These are phyloP conservation scores for Caenorhabditis japonica DNA, from an alignment of 2,888 invertebrate genomes.

Conservation along the genomic window DNA sequence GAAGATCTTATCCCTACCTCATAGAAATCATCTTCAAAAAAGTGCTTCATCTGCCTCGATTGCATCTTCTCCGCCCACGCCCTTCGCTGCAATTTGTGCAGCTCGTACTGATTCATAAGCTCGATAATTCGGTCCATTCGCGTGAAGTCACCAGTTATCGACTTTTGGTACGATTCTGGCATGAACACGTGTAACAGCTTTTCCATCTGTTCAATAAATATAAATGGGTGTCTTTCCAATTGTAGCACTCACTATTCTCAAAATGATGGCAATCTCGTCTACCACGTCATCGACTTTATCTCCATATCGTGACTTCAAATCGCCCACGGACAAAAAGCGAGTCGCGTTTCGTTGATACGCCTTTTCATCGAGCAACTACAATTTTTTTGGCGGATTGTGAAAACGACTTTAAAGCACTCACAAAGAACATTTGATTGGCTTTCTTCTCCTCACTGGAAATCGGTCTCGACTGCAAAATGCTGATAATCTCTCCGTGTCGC, in stretches of 20 bases:
- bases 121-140: conserved; percentile 73
- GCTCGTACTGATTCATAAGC: conserved; percentile 70
- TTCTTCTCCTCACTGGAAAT: conserved; percentile 56
- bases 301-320: conserved; percentile 71
- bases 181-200: conserved; percentile 67
- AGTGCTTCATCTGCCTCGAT: conserved; percentile 74
- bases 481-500: conserved; percentile 50
- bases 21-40: conserved; percentile 76
- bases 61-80: conserved; percentile 77
- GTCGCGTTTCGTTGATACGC: conserved; percentile 33
- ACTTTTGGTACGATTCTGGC: conserved; percentile 60
- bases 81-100: conserved; percentile 67
- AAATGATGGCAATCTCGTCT: conserved; percentile 54
- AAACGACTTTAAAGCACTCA: too few relatives aligned
- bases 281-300: conserved; percentile 67
- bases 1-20: conserved; percentile 67
- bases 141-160: conserved; percentile 65
- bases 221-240: neutral
- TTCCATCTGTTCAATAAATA: conserved; percentile 51
- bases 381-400: too few relatives aligned
- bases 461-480: conserved; percentile 44
- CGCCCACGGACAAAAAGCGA: conserved; percentile 69
- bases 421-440: conserved; percentile 63
- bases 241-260: conserved; percentile 39
- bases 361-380: conserved; percentile 51